These are phyloP conservation scores for Melanargia galathea DNA, from an alignment of 2,888 invertebrate genomes.

Conservation along the genomic window DNA sequence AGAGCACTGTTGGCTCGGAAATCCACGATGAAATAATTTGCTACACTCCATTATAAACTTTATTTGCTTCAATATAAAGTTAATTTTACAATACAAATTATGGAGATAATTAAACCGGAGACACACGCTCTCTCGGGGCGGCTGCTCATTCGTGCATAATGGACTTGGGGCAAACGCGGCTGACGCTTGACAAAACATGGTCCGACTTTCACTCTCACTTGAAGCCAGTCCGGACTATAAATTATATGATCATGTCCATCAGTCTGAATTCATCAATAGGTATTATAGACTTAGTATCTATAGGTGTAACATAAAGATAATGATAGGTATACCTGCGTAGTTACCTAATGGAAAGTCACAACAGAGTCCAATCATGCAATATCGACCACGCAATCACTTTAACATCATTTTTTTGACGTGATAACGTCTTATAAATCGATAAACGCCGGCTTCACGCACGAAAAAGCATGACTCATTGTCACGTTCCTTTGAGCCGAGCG, in stretches of 20 bases:
- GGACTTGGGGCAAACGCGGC: conserved; percentile 70
- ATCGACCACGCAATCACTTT: background rate
- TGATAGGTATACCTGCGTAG: too few species aligned
- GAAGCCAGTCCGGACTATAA: conserved; percentile 61
- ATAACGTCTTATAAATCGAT: too few species aligned
- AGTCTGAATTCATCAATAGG: conserved; percentile 42
- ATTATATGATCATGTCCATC: conserved; percentile 46
- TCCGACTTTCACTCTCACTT: conserved; percentile 77
- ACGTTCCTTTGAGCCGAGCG: too few species aligned
- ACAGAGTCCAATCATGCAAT: conserved; percentile 1
- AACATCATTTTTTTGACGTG: too few species aligned
- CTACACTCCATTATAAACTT: conserved; percentile 52
- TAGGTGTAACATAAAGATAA: background rate
- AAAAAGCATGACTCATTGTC: too few species aligned
- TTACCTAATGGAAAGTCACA: conserved; percentile 9
- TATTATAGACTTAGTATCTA: conserved; percentile 34
- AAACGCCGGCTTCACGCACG: too few species aligned
- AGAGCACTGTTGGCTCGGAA: conserved; percentile 52
- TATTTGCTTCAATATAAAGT: conserved; percentile 44
- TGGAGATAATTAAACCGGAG: conserved; percentile 69
- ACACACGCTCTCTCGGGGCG: conserved; percentile 79
- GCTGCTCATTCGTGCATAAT: conserved; percentile 81
- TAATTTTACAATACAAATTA: conserved; percentile 39
- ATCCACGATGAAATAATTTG: conserved; percentile 47
- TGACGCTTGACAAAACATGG: conserved; percentile 78